Evolutionary conservation across 2,888 invertebrate species (phyloP).

Genomic region (Gibbula magus): DNA sequence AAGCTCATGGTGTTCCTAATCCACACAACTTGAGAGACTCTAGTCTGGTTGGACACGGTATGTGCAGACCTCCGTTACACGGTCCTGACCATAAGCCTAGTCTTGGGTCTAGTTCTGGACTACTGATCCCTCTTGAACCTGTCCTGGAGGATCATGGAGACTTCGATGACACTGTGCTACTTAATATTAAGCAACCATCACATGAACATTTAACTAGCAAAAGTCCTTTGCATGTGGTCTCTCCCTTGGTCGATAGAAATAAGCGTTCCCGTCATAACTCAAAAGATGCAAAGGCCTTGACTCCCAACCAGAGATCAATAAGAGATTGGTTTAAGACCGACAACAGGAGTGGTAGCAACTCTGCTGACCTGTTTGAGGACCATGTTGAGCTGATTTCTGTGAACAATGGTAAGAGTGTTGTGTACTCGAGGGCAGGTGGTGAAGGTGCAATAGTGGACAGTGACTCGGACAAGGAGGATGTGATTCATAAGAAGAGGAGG

Average conservation of each 20-base stretch:
- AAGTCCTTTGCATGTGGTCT: neutral
- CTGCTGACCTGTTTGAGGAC: neutral
- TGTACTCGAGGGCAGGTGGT: neutral
- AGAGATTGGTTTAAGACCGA: conserved; percentile 39
- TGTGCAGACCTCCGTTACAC: neutral
- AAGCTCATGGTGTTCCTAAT: neutral
- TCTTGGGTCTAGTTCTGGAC: conserved; percentile 27
- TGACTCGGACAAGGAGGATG: neutral
- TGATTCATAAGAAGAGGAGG: neutral
- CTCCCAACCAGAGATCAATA: conserved; percentile 35
- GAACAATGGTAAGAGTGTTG: neutral
- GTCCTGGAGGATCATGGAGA: conserved; percentile 41
- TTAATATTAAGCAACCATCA: neutral
- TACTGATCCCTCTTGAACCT: conserved; percentile 53
- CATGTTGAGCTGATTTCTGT: neutral
- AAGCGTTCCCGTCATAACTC: neutral
- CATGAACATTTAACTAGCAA: no score
- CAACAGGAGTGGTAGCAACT: neutral
- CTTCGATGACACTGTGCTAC: conserved; percentile 1
- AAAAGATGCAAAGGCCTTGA: neutral
- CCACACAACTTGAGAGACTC: neutral
- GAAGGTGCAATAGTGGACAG: neutral
- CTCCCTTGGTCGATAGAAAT: neutral
- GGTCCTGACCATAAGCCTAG: neutral
- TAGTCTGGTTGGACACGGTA: neutral